Conservation (phyloP, 2,888 invertebrate species). For the Caenorhabditis drosophilae region DNA sequence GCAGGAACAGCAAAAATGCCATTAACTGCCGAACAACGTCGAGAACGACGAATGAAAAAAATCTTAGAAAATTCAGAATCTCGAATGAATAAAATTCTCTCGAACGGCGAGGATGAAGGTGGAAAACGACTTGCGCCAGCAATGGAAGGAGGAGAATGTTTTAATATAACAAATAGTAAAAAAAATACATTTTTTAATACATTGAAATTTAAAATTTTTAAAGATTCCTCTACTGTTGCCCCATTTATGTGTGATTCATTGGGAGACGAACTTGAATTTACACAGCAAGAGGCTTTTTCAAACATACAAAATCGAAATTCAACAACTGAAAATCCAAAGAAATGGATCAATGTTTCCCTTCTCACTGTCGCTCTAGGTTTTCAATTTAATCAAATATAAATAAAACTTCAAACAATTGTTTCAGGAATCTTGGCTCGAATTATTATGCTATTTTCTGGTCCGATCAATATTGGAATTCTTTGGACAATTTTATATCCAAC, state of each 20-base stretch:
- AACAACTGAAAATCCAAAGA: background rate
- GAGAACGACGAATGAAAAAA: constrained; percentile 36
- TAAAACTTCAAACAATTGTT: background rate
- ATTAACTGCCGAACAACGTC: constrained; percentile 33
- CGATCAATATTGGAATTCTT: constrained; percentile 26
- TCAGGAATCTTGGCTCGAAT: constrained; percentile 18
- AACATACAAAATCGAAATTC: background rate
- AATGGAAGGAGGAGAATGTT: constrained; percentile 55
- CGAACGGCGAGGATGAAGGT: constrained; percentile 38
- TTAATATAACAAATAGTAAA: constrained; percentile 7
- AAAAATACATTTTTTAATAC: background rate
- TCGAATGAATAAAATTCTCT: constrained; percentile 45
- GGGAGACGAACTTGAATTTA: background rate
- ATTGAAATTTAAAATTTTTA: background rate
- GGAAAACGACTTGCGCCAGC: constrained; percentile 42
- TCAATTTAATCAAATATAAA: background rate
- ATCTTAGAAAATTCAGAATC: constrained; percentile 42
- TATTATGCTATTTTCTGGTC: constrained; percentile 25
- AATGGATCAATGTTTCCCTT: background rate
- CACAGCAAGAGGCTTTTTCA: background rate
- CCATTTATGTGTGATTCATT: background rate
- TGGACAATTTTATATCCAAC: constrained; percentile 30
- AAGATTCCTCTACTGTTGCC: background rate
- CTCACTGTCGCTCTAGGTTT: no score
- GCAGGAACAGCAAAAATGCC: no score